phyloP scores from a whole-genome alignment of 2,113 vertebrate genomes.

The Chaetura pelagica region DNA sequence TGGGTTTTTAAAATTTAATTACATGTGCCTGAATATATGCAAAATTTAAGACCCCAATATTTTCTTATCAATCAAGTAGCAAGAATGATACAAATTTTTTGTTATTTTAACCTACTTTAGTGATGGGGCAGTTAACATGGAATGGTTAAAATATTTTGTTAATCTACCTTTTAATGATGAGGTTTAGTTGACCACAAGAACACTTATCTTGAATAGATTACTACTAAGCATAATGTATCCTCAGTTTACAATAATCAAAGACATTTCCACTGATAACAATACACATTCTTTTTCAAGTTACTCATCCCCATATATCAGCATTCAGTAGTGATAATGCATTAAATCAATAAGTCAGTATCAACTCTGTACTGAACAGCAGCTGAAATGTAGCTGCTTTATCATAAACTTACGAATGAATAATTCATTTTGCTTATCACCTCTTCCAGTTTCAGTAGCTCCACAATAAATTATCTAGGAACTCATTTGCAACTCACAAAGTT shows the following conservation, averaged over 20 bases:
- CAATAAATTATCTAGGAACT: slow-evolving; percentile 69
- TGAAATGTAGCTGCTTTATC: slow-evolving; percentile 53
- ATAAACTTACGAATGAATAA: slow-evolving; percentile 62
- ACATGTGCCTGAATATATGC: background rate
- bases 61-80: background rate
- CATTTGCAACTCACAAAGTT: slow-evolving; percentile 53
- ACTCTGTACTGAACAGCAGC: slow-evolving; percentile 8
- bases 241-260: slow-evolving; percentile 64
- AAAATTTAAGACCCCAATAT: background rate
- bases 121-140: background rate
- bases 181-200: background rate
- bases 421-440: slow-evolving; percentile 63
- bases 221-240: slow-evolving; percentile 25
- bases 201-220: background rate
- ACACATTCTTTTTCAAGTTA: slow-evolving; percentile 51
- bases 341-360: slow-evolving; percentile 54
- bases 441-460: slow-evolving; percentile 40
- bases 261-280: slow-evolving; percentile 48
- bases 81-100: background rate
- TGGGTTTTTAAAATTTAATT: background rate
- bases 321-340: slow-evolving; percentile 49
- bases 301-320: slow-evolving; percentile 47
- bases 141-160: slow-evolving; percentile 49
- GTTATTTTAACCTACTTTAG: background rate
- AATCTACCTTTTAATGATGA: slow-evolving; percentile 33